These are phyloP conservation scores for Mastomys coucha DNA, from an alignment of 2,113 vertebrate genomes.

Conservation along the genomic window DNA sequence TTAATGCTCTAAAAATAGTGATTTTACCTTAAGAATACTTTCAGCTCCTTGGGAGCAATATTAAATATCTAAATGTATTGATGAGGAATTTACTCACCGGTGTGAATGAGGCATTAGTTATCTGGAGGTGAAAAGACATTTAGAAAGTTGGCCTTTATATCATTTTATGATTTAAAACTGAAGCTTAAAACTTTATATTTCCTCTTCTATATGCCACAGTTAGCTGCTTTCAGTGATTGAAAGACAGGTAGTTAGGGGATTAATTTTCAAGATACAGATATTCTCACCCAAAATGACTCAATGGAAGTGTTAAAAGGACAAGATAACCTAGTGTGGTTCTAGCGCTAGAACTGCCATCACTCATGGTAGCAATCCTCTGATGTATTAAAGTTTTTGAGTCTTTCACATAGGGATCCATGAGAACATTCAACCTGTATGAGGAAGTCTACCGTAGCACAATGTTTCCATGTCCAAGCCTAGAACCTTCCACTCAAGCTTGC, in stretches of 20 bases:
- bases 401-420: background rate
- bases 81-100: constrained; percentile 20
- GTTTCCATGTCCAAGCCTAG: background rate
- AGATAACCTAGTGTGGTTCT: background rate
- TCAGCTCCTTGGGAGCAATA: background rate
- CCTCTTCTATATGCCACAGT: background rate
- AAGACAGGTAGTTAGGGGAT: constrained; percentile 20
- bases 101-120: background rate
- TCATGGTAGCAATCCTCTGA: background rate
- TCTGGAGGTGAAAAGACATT: constrained; percentile 16
- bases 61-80: constrained; percentile 37
- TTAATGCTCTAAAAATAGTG: background rate
- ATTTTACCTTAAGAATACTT: constrained; percentile 10
- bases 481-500: background rate
- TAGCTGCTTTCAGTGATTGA: constrained; percentile 20
- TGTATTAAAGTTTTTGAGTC: background rate
- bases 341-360: background rate
- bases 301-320: constrained; percentile 7
- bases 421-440: background rate
- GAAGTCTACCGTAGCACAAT: background rate
- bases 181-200: constrained; percentile 40
- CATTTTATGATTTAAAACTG: background rate
- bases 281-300: background rate
- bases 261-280: background rate
- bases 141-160: background rate